A percentile compares a stretch with the other conserved stretches of the same genome.
phyloP scores from a whole-genome alignment of 2,797 vertebrate species.

The Furcifer pardalis region DNA sequence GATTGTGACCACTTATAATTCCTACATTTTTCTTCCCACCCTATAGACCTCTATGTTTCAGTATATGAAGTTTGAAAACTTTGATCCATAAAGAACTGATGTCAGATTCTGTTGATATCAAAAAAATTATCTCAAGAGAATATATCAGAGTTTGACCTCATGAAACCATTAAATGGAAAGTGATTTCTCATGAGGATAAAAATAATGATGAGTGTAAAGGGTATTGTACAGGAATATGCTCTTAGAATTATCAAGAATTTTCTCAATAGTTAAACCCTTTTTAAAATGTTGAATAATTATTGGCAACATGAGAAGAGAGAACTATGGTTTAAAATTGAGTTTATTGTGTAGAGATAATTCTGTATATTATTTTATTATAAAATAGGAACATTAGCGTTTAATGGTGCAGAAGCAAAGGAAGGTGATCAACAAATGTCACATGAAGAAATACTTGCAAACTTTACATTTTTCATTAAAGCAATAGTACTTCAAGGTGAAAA shows the following conservation, averaged over 20 bases:
- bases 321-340: neutral
- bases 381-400: neutral
- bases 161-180: neutral
- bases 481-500: fast-evolving
- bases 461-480: neutral
- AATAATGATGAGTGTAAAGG: neutral
- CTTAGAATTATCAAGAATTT: neutral
- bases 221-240: neutral
- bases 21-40: neutral
- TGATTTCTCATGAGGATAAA: neutral
- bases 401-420: neutral
- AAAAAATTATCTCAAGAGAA: neutral
- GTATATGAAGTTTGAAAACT: neutral
- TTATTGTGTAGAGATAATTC: neutral
- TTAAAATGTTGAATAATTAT: neutral
- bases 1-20: neutral
- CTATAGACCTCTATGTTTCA: neutral
- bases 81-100: neutral
- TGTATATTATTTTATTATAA: neutral
- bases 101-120: neutral
- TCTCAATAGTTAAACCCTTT: too few species aligned
- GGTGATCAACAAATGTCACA: neutral
- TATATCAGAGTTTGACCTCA: neutral
- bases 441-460: neutral
- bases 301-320: neutral